These are phyloP conservation scores for Empis stercorea DNA, from an alignment of 2,888 invertebrate species.

Conservation along the genomic window DNA sequence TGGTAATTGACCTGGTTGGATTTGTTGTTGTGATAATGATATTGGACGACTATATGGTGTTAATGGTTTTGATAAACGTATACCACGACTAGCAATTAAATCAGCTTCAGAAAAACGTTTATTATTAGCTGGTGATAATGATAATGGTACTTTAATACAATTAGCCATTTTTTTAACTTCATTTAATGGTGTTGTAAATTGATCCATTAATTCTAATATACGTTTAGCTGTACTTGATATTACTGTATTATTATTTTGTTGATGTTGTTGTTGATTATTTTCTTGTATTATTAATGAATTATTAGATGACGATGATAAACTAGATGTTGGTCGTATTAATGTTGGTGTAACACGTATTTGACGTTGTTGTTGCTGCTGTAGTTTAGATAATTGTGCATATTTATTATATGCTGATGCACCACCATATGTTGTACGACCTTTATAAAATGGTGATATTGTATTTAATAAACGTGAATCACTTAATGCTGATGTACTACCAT, in stretches of 20 bases:
- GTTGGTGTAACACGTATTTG: conserved; percentile 23
- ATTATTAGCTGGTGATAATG: conserved; percentile 11
- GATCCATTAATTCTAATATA: conserved; percentile 67
- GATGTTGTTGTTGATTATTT: background rate
- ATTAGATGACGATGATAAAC: conserved; percentile 23
- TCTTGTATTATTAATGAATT: conserved; percentile 15
- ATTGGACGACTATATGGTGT: conserved; percentile 24
- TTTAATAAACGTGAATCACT: conserved; percentile 32
- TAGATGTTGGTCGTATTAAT: conserved; percentile 26
- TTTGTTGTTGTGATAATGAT: conserved; percentile 16
- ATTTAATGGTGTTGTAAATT: conserved; percentile 64
- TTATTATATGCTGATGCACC: conserved; percentile 52
- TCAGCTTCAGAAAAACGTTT: conserved; percentile 22
- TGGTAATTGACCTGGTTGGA: conserved; percentile 8
- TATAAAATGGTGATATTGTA: conserved; percentile 56
- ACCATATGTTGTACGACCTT: conserved; percentile 61
- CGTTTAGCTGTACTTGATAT: conserved; percentile 53
- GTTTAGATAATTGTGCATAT: conserved; percentile 29
- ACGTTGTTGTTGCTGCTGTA: conserved; percentile 9
- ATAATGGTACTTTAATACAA: conserved; percentile 18
- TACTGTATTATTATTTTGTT: conserved; percentile 11
- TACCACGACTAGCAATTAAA: conserved; percentile 18
- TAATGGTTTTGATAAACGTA: conserved; percentile 11
- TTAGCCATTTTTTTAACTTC: conserved; percentile 67
- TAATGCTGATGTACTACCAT: conserved; percentile 34